phyloP scores from a whole-genome alignment of 2,113 vertebrate genomes.

The Ceuthmochares aereus region DNA sequence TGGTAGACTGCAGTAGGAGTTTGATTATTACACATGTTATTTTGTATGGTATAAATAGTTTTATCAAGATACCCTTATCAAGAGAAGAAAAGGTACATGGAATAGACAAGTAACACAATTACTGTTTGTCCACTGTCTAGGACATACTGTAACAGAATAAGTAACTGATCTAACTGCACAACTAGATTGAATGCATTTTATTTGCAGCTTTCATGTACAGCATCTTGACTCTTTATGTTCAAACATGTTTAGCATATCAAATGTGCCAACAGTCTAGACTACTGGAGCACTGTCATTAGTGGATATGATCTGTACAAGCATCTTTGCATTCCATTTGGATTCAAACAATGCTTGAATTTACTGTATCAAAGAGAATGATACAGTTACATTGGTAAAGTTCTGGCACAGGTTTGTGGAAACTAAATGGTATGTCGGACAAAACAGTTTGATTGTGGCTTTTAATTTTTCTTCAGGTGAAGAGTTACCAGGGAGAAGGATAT shows the following conservation, averaged over 20 bases:
- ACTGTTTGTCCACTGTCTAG: background rate
- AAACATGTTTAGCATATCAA: background rate
- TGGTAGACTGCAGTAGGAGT: background rate
- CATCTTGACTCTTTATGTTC: background rate
- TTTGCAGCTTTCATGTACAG: background rate
- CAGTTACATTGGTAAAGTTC: background rate
- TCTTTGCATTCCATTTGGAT: background rate
- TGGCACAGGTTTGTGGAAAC: background rate
- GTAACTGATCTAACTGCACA: background rate
- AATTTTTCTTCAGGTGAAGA: background rate
- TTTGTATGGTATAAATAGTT: background rate
- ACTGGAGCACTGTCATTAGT: background rate
- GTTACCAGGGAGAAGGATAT: background rate
- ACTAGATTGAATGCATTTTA: background rate
- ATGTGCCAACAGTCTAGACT: background rate
- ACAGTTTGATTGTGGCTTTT: background rate
- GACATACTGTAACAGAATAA: background rate
- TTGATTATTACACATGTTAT: background rate
- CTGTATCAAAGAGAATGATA: background rate
- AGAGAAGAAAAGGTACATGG: background rate
- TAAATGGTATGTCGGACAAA: background rate
- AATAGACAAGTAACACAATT: background rate
- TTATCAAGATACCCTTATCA: background rate
- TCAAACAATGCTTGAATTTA: background rate
- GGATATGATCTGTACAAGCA: background rate